Evolutionary conservation across 2,113 vertebrate species (phyloP), one percentile per base, ranked within the genome.

Genomic region (Phaethon lepturus): DNA sequence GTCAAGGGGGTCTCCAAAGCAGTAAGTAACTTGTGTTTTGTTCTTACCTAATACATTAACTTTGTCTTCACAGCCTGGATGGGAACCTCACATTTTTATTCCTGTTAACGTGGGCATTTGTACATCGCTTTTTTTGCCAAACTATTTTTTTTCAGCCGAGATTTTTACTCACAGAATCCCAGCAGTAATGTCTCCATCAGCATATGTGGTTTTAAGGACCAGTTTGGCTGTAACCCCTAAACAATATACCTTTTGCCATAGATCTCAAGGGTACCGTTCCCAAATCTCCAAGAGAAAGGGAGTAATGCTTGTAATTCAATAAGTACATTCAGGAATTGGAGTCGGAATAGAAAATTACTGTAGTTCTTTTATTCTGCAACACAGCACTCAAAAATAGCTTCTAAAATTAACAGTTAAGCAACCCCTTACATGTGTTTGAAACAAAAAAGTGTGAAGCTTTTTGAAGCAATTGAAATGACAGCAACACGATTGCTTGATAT

Each of bases 31-130:
- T 75, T 67, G 13, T 12, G 13, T 50, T 76, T 92, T 80, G 3
- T 63, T 92, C 12, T 50, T 55, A 13, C 33, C 60, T 25, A 31
- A 60, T 78, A 52, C 45, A 23, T 35, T 49, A 75, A 29, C 28
- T 1, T 7, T 62, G 29, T 8, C 29, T 88, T 63, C 7, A 1
- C 14, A 26, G 40, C 72, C 45, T 0, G 0, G n/a, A 83, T 58
- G 66, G 50, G 62, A 92, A 12, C 58, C 14, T 56, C 7, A 16
- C 13, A 3, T 40, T 78, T 82, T 86, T 73, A 49, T 60, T 87
- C 60, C 53, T 13, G 25, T 53, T 56, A 68, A 28, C 19, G 6
- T 0, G 8, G 69, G 49, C 40, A 33, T 73, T 20, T 40, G 7
- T 59, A 40, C 4, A 0, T 50, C 8, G 2, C 11, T 42, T 74